Percentiles rank a stretch among this genome's conserved stretches.
Evolutionary conservation across 2,113 vertebrate species (phyloP).

Genomic region (Rhodinocichla rosea): DNA sequence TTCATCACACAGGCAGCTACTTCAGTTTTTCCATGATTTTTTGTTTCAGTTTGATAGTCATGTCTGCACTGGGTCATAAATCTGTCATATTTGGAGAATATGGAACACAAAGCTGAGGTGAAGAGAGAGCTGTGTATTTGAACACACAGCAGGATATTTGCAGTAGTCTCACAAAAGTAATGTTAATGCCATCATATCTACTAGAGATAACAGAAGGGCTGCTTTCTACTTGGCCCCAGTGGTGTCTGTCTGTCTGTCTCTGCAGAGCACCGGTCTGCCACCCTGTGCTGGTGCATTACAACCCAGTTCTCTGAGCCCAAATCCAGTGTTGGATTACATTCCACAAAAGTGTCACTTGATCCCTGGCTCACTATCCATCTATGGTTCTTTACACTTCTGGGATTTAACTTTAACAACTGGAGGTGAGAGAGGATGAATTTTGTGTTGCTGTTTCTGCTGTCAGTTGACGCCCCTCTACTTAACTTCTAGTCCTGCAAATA

Average conservation of each 20-base stretch:
- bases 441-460: not conserved
- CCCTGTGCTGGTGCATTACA: not conserved
- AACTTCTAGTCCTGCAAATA: not conserved
- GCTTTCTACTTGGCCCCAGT: not conserved
- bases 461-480: not conserved
- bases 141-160: not conserved
- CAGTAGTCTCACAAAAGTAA: not conserved
- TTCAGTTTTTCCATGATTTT: not conserved
- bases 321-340: not conserved
- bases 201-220: not conserved
- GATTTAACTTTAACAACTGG: not conserved
- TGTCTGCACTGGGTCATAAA: not conserved
- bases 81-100: not conserved
- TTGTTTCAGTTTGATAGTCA: not conserved
- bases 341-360: not conserved
- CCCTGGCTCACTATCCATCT: not conserved
- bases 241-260: not conserved
- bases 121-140: not conserved
- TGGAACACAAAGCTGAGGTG: not conserved
- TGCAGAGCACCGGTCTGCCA: not conserved
- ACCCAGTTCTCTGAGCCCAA: not conserved
- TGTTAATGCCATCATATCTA: not conserved
- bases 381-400: not conserved
- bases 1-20: not conserved
- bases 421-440: not conserved